Percentiles rank a stretch among this genome's conserved stretches.
Conservation (phyloP, 2,888 invertebrate species). For the Andrena flavipes region DNA sequence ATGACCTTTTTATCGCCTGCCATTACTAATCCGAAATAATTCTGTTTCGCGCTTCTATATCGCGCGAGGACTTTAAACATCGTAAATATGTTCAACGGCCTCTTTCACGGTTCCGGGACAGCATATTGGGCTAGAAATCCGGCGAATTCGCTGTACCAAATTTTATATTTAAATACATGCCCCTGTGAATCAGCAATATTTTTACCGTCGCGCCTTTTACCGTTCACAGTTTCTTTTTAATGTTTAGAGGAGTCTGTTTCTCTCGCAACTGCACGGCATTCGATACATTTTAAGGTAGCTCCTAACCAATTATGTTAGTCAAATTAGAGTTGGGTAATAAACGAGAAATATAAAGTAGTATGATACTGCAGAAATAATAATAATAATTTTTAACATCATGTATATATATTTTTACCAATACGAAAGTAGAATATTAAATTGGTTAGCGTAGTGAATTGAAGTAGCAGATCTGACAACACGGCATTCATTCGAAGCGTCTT, state of each 20-base stretch:
- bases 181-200: not conserved
- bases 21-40: slow-evolving; percentile 48
- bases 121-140: not conserved
- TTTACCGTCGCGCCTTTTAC: slow-evolving; percentile 2
- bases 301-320: too few relatives aligned
- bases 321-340: too few relatives aligned
- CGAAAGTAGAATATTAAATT: too few relatives aligned
- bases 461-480: too few relatives aligned
- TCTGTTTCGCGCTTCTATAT: slow-evolving; percentile 29
- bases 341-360: too few relatives aligned
- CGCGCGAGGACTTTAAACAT: slow-evolving; percentile 5
- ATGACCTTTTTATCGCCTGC: slow-evolving; percentile 41
- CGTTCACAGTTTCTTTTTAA: not conserved
- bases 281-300: not conserved
- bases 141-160: not conserved
- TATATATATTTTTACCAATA: too few relatives aligned
- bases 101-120: slow-evolving; percentile 10
- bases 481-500: too few relatives aligned
- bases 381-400: too few relatives aligned
- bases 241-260: too few relatives aligned
- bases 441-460: too few relatives aligned
- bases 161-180: not conserved
- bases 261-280: not conserved
- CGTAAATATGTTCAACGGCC: slow-evolving; percentile 38
- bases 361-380: too few relatives aligned